A percentile compares a stretch with the other conserved stretches of the same genome.
These are phyloP conservation scores for Candidula unifasciata DNA, from an alignment of 2,888 invertebrate genomes.

Conservation along the genomic window DNA sequence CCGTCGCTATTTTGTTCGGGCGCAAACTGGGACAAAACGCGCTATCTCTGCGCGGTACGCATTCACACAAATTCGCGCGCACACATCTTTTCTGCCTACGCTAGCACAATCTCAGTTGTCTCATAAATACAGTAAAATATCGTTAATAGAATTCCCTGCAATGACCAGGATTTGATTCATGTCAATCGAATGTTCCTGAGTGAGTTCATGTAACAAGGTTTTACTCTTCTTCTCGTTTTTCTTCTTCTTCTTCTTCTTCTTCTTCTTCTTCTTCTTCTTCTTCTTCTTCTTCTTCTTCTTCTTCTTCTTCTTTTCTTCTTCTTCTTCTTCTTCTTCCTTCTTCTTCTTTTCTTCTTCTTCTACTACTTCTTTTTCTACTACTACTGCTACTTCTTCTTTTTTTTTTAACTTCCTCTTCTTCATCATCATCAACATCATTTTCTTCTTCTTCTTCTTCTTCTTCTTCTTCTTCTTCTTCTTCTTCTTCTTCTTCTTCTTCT, in stretches of 20 bases:
- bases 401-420: not conserved
- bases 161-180: too few species aligned
- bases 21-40: too few species aligned
- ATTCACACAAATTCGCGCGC: too few species aligned
- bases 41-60: too few species aligned
- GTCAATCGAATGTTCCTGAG: not conserved
- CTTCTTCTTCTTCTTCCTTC: not conserved
- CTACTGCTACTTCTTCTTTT: not conserved
- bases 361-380: not conserved
- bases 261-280: not conserved
- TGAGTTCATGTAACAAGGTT: not conserved
- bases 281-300: constrained; percentile 11
- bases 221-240: not conserved
- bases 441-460: too few species aligned
- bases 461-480: too few species aligned
- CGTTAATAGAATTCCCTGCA: too few species aligned
- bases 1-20: too few species aligned
- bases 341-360: not conserved
- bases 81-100: too few species aligned
- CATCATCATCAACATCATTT: not conserved
- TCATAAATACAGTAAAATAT: too few species aligned
- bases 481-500: too few species aligned
- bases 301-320: constrained; percentile 14
- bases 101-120: too few species aligned
- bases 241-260: constrained; percentile 19